A percentile compares a stretch with the other conserved stretches of the same genome.
phyloP scores from a whole-genome alignment of 2,888 invertebrate genomes.

The Ophraella communa region DNA sequence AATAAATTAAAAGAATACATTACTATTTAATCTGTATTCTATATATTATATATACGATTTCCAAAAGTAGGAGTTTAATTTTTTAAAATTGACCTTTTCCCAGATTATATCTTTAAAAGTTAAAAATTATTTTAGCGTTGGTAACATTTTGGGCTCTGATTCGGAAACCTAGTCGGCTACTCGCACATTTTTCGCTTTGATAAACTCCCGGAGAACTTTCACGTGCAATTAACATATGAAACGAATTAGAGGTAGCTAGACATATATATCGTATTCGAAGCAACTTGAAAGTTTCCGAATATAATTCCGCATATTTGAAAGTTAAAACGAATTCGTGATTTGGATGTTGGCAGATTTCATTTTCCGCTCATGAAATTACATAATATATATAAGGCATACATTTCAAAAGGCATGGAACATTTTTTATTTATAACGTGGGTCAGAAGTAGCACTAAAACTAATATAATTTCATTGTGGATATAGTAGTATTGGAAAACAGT shows the following conservation, averaged over 20 bases:
- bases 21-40: too few relatives aligned
- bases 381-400: neutral
- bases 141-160: neutral
- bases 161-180: neutral
- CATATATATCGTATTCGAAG: neutral
- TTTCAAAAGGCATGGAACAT: too few relatives aligned
- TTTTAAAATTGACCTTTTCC: too few relatives aligned
- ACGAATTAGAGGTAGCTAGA: conserved; percentile 7
- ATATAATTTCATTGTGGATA: neutral
- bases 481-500: too few relatives aligned
- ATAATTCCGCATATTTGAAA: conserved; percentile 10
- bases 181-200: conserved; percentile 1
- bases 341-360: conserved; percentile 9
- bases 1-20: too few relatives aligned
- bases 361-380: too few relatives aligned
- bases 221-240: conserved; percentile 19
- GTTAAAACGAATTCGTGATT: too few relatives aligned
- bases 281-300: conserved; percentile 2
- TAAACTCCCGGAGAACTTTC: neutral
- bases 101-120: neutral
- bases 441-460: too few relatives aligned
- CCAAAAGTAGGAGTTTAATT: too few relatives aligned
- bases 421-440: too few relatives aligned
- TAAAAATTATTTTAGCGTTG: neutral
- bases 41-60: too few relatives aligned